Percentiles rank a stretch among this genome's conserved stretches.
phyloP scores from a whole-genome alignment of 2,888 invertebrate species.

The Thereva nobilitata region DNA sequence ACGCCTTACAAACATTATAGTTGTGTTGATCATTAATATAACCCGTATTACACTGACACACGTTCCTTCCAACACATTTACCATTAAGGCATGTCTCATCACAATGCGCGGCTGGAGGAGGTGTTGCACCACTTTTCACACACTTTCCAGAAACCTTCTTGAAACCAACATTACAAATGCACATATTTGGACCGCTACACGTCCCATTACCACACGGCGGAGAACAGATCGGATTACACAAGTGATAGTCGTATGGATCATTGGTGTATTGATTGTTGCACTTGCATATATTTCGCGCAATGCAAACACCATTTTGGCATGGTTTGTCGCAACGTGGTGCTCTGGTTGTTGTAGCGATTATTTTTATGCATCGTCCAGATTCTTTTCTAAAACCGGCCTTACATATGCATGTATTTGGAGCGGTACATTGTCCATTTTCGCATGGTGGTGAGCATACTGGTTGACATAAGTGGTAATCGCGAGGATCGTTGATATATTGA shows the following conservation, averaged over 20 bases:
- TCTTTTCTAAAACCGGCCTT: conserved; percentile 59
- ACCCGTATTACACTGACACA: conserved; percentile 59
- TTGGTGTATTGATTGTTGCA: conserved; percentile 43
- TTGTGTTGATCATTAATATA: conserved; percentile 42
- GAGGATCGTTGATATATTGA: conserved; percentile 48
- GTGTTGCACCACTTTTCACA: background rate
- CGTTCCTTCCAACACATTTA: conserved; percentile 53
- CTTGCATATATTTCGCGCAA: conserved; percentile 60
- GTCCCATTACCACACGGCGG: conserved; percentile 73
- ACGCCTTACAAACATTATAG: conserved; percentile 47
- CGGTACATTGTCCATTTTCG: conserved; percentile 65
- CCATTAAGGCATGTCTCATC: conserved; percentile 51
- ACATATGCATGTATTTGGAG: conserved; percentile 61
- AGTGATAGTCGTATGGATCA: conserved; percentile 55
- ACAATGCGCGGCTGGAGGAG: conserved; percentile 46
- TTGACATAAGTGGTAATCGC: conserved; percentile 47
- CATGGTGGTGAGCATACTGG: conserved; percentile 60
- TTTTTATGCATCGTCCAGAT: conserved; percentile 9
- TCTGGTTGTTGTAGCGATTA: conserved; percentile 54
- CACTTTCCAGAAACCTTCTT: background rate
- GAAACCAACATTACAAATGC: conserved; percentile 47
- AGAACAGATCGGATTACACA: conserved; percentile 67
- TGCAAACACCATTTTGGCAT: conserved; percentile 72
- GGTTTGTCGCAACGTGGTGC: conserved; percentile 64
- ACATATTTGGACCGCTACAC: conserved; percentile 21